phyloP scores from a whole-genome alignment of 1,140 invertebrate species.

The Tetragonula clypearis region DNA sequence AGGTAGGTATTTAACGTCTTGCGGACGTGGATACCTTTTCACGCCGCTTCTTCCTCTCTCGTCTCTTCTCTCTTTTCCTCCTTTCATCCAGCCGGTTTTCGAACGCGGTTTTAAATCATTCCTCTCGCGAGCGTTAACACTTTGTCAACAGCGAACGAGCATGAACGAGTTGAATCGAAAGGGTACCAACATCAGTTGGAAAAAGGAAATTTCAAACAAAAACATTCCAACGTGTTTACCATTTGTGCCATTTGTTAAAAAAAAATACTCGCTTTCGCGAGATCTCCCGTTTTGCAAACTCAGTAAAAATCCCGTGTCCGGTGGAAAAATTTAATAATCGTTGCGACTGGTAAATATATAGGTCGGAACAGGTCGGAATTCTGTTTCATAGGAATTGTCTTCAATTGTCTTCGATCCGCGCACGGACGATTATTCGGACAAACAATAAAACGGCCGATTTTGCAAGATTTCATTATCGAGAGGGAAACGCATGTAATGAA shows the following conservation, averaged over 20 bases:
- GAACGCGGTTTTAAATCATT: too few relatives aligned
- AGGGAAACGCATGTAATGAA: background rate
- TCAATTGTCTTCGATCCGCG: background rate
- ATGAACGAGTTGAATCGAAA: too few relatives aligned
- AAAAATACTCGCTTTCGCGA: background rate
- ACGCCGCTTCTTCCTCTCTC: too few relatives aligned
- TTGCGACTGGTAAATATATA: background rate
- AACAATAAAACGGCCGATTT: too few relatives aligned
- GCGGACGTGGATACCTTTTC: too few relatives aligned
- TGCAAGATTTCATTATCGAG: background rate
- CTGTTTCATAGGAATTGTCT: background rate
- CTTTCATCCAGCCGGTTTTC: too few relatives aligned
- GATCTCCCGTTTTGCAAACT: background rate
- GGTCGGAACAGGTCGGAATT: background rate
- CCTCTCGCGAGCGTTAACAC: too few relatives aligned
- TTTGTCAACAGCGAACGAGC: too few relatives aligned
- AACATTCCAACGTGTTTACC: too few relatives aligned
- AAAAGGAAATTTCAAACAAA: too few relatives aligned
- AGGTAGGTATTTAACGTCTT: slow-evolving; percentile 1
- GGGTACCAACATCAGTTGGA: too few relatives aligned
- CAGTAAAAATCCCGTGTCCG: background rate
- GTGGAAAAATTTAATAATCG: background rate
- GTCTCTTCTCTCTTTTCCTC: too few relatives aligned
- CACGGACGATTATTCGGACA: background rate
- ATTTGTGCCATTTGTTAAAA: background rate